Evolutionary conservation across 2,888 invertebrate genomes (phyloP), one percentile per base, ranked within the genome.

Genomic region (Leptinotarsa peninsularis): DNA sequence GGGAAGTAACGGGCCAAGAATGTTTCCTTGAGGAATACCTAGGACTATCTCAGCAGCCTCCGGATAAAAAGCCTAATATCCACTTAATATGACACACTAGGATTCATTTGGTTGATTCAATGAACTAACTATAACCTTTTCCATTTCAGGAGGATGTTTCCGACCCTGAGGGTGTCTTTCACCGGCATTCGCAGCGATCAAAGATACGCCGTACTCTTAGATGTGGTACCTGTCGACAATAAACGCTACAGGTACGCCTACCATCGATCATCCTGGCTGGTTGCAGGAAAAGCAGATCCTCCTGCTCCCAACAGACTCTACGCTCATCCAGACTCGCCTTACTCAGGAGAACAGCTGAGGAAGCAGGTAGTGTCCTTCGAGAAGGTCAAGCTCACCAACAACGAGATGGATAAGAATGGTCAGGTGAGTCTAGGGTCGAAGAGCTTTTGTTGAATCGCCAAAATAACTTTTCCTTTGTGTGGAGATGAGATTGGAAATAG

Each of bases 381-480:
- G 88, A 95, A 95, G 88, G 93, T 95, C 83, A 95, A 95, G 86
- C 90, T 95, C 76, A 95, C 95, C 83, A 95, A 95, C 88, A 95
- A 95, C 88, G 94, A 95, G 88, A 92, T 94, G 91, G 94, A 94
- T 87, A 93, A 93, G 85, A 91, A 93, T 81, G 93, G 93, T 83
- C 93, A 94, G 89, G 94, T 94, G 87, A 90, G 52, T 43, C 3
- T 1, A 13, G 43, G 43, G 43, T 33, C 33, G 7, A 33, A 33
- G 27, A 3, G 5, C 27, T 27, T 5, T 7, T 1, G 33, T 33
- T 33, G 7, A 33, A 33, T 33, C 33, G 33, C 33, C 1, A 7
- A 33, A 33, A 7, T 7, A 33, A 33, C 1, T 33, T 1, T 0
- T 7, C 1, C 33, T 1, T 7, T 1, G 33, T 33, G 7, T 1